phyloP scores from a whole-genome alignment of 1,140 invertebrate species.

The Calosoma granatense region DNA sequence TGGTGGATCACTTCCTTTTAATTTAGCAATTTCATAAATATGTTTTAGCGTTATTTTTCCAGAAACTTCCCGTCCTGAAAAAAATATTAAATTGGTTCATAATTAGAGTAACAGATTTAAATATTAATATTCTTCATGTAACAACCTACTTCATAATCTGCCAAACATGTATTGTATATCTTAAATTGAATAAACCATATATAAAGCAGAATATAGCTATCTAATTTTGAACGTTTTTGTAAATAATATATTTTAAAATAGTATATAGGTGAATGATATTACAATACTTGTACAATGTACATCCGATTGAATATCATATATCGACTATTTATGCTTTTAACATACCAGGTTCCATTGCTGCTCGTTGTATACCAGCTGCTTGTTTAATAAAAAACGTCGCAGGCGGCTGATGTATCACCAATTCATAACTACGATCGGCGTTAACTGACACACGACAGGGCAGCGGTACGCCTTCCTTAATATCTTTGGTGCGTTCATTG shows the following conservation, averaged over 20 bases:
- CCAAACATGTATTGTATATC: no score
- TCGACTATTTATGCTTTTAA: constrained; percentile 13
- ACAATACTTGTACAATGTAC: no score
- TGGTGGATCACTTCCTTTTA: constrained; percentile 80
- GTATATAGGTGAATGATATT: no score
- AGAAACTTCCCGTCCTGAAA: constrained; percentile 62
- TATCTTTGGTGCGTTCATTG: constrained; percentile 85
- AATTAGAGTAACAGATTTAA: no score
- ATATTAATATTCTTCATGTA: no score
- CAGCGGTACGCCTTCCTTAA: constrained; percentile 87
- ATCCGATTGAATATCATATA: no score
- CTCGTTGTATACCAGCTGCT: constrained; percentile 84
- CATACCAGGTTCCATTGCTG: constrained; percentile 65
- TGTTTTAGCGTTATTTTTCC: constrained; percentile 94
- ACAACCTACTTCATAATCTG: no score
- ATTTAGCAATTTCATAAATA: constrained; percentile 95
- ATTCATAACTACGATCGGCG: constrained; percentile 76
- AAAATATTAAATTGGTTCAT: constrained; percentile 19
- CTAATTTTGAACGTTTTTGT: no score
- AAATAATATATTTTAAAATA: no score
- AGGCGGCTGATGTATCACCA: constrained; percentile 78
- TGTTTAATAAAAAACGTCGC: constrained; percentile 82
- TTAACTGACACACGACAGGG: constrained; percentile 75
- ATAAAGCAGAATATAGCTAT: no score
- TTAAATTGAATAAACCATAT: no score